Evolutionary conservation across 2,888 invertebrate genomes (phyloP).

Genomic region (Electrophaes corylata): DNA sequence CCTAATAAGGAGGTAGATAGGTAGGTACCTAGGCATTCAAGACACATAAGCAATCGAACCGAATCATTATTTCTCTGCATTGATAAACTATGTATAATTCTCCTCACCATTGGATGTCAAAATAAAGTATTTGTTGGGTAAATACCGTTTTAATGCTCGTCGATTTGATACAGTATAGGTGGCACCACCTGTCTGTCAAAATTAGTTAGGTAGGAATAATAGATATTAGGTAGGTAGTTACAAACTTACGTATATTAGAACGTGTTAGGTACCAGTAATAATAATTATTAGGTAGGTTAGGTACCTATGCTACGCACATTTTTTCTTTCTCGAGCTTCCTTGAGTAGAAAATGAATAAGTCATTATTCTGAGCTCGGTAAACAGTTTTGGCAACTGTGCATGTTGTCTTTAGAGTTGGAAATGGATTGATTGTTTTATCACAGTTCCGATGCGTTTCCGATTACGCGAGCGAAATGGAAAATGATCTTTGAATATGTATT

Average conservation of each 20-base stretch:
- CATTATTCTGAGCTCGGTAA: conserved; percentile 50
- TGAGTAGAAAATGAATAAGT: conserved; percentile 71
- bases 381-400: conserved; percentile 45
- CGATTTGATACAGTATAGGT: too few relatives aligned
- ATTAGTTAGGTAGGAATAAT: too few relatives aligned
- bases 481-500: conserved; percentile 78
- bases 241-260: too few relatives aligned
- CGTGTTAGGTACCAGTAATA: too few relatives aligned
- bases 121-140: too few relatives aligned
- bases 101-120: too few relatives aligned
- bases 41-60: conserved; percentile 13
- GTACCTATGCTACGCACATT: conserved; percentile 39
- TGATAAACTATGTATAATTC: too few relatives aligned
- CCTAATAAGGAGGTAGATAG: conserved; percentile 11
- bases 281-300: too few relatives aligned
- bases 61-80: too few relatives aligned
- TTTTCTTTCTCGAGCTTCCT: conserved; percentile 66
- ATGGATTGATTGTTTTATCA: conserved; percentile 51
- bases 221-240: too few relatives aligned
- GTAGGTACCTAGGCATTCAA: conserved; percentile 14
- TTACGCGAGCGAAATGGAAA: conserved; percentile 80
- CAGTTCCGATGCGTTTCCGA: conserved; percentile 70
- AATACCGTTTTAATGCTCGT: too few relatives aligned
- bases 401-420: conserved; percentile 51
- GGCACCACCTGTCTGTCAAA: too few relatives aligned